phyloP scores from a whole-genome alignment of 2,797 vertebrate species.

The Enteromius afrohamiltoni region DNA sequence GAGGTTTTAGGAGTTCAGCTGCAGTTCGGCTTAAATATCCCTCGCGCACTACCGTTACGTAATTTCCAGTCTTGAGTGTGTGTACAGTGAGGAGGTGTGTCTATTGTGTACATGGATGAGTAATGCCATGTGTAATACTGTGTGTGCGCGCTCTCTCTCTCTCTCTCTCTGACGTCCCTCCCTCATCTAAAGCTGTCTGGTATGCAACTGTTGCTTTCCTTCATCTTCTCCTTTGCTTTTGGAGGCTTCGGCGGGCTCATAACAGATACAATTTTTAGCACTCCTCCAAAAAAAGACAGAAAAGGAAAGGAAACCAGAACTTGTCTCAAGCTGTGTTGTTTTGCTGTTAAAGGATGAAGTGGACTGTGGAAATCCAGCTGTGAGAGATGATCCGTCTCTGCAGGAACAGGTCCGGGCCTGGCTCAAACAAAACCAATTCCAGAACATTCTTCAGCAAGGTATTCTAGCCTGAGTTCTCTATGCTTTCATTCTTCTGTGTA shows the following conservation, averaged over 20 bases:
- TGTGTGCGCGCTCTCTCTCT: not conserved
- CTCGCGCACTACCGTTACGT: conserved; percentile 27
- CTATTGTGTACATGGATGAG: conserved; percentile 41
- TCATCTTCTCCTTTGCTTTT: conserved; percentile 17
- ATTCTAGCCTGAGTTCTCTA: conserved; percentile 64
- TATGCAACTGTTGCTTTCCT: conserved; percentile 39
- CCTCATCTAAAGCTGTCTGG: conserved; percentile 12
- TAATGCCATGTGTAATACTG: conserved; percentile 30
- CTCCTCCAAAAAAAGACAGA: not conserved
- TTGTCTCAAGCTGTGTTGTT: conserved; percentile 18
- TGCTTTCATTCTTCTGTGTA: not conserved
- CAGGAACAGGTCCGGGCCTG: conserved; percentile 87
- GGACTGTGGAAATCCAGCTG: conserved; percentile 84
- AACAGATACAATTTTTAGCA: not conserved
- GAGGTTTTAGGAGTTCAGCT: conserved; percentile 41
- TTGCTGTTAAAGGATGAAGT: conserved; percentile 77
- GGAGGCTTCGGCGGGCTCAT: not conserved
- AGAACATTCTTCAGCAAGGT: conserved; percentile 92
- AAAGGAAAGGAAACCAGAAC: not conserved
- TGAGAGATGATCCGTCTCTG: conserved; percentile 86
- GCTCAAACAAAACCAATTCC: conserved; percentile 88
- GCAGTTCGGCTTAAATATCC: conserved; percentile 35
- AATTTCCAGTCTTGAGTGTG: conserved; percentile 41
- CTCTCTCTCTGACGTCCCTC: conserved; percentile 2
- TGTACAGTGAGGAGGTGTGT: conserved; percentile 39